Evolutionary conservation across 2,113 vertebrate genomes (phyloP).

Genomic region (Solea solea): DNA sequence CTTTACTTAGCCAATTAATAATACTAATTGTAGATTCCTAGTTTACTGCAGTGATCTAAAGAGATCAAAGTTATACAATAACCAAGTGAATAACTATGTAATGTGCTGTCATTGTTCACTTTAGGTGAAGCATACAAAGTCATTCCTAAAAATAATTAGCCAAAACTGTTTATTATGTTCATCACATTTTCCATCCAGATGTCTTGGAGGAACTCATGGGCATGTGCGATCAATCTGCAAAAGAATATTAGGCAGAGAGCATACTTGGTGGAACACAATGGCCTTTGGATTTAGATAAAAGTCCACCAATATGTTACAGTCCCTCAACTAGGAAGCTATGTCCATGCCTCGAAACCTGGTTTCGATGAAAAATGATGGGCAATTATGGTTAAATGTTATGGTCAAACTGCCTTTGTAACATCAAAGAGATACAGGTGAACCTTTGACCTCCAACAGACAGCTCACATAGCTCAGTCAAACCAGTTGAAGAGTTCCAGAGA

Average conservation of each 20-base stretch:
- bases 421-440: slow-evolving; percentile 41
- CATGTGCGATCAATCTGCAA: slow-evolving; percentile 28
- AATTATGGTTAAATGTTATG: slow-evolving; percentile 52
- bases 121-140: not conserved
- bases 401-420: slow-evolving; percentile 54
- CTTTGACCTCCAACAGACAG: slow-evolving; percentile 31
- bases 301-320: slow-evolving; percentile 47
- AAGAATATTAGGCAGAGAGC: slow-evolving; percentile 64
- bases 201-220: slow-evolving; percentile 39
- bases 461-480: slow-evolving; percentile 15
- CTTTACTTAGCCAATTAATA: slow-evolving; percentile 5
- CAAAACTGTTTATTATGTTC: slow-evolving; percentile 40
- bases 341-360: slow-evolving; percentile 61
- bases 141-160: slow-evolving; percentile 18
- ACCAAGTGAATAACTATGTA: too few species aligned
- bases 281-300: slow-evolving; percentile 63
- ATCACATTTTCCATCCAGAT: slow-evolving; percentile 59
- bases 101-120: slow-evolving; percentile 1
- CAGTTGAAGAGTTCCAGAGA: slow-evolving; percentile 38
- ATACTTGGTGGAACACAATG: slow-evolving; percentile 47
- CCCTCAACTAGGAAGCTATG: slow-evolving; percentile 53
- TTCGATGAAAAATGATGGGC: slow-evolving; percentile 55
- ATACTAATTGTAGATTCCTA: not conserved
- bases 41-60: not conserved
- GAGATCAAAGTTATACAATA: not conserved